phyloP scores from a whole-genome alignment of 2,113 vertebrate genomes.

The Turnix velox region DNA sequence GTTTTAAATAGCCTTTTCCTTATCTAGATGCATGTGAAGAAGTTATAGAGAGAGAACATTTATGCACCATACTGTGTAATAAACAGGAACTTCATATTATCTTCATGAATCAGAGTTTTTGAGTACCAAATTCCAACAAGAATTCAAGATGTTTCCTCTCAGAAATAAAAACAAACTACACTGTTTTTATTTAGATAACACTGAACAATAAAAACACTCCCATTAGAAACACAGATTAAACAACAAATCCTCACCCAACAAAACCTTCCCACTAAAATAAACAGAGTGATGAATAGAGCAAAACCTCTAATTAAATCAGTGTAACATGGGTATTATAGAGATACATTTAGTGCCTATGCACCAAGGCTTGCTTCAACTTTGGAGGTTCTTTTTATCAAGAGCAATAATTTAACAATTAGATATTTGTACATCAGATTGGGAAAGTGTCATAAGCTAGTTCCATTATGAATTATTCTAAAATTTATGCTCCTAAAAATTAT shows the following conservation, averaged over 20 bases:
- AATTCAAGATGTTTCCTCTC: background rate
- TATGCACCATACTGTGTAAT: background rate
- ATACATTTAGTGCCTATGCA: background rate
- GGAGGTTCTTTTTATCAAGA: background rate
- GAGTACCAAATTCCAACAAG: background rate
- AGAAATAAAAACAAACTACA: background rate
- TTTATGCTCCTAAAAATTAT: background rate
- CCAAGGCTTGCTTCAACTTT: background rate
- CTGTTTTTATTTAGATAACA: background rate
- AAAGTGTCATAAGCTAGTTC: background rate
- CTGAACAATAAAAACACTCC: background rate
- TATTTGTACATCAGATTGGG: background rate
- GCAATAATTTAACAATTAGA: background rate
- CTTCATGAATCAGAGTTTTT: background rate
- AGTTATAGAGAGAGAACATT: background rate
- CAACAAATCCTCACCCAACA: background rate
- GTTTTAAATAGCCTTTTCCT: background rate
- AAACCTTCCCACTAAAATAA: constrained; percentile 23
- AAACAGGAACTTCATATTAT: background rate
- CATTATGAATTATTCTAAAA: background rate
- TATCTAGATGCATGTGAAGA: background rate
- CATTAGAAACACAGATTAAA: constrained; percentile 38
- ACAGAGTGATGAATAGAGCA: background rate
- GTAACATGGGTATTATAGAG: background rate
- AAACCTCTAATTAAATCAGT: constrained; percentile 26